phyloP scores from a whole-genome alignment of 2,797 vertebrate genomes.

The Pangasius larnaudii region DNA sequence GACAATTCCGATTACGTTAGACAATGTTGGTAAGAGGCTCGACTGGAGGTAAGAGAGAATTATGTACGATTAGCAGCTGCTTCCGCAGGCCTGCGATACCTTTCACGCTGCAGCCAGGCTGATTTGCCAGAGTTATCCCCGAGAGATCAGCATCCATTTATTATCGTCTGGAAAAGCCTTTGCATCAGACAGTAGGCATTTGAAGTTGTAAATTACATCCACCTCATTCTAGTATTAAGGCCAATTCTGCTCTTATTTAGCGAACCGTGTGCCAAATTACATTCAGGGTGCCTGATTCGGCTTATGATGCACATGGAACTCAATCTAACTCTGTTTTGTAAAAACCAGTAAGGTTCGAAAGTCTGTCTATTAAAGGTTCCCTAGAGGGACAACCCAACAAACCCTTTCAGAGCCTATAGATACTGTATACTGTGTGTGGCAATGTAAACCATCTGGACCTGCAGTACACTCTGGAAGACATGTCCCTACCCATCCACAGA shows the following conservation, averaged over 20 bases:
- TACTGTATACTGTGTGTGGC: background rate
- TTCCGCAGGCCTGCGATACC: background rate
- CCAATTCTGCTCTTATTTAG: slow-evolving; percentile 26
- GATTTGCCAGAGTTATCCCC: slow-evolving; percentile 18
- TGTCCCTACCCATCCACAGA: background rate
- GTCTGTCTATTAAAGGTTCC: background rate
- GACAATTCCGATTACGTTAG: slow-evolving; percentile 38
- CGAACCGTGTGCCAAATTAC: slow-evolving; percentile 34
- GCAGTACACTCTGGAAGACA: background rate
- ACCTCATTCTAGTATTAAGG: slow-evolving; percentile 29
- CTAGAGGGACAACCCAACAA: background rate
- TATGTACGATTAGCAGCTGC: slow-evolving; percentile 27
- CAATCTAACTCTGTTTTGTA: slow-evolving; percentile 9
- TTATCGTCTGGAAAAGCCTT: slow-evolving; percentile 27
- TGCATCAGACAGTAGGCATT: slow-evolving; percentile 19
- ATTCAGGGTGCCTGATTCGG: slow-evolving; percentile 16
- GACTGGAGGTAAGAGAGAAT: background rate
- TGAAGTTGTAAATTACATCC: slow-evolving; percentile 23
- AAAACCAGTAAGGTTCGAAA: background rate
- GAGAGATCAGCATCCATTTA: slow-evolving; percentile 32
- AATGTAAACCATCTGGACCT: background rate
- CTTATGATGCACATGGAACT: slow-evolving; percentile 14
- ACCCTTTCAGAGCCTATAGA: background rate
- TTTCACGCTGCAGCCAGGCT: slow-evolving; percentile 2
- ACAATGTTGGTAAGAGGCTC: slow-evolving; percentile 13